Percentiles rank a stretch among this genome's conserved stretches.
Conservation (phyloP, 2,797 vertebrate species). For the Agapornis canus region DNA sequence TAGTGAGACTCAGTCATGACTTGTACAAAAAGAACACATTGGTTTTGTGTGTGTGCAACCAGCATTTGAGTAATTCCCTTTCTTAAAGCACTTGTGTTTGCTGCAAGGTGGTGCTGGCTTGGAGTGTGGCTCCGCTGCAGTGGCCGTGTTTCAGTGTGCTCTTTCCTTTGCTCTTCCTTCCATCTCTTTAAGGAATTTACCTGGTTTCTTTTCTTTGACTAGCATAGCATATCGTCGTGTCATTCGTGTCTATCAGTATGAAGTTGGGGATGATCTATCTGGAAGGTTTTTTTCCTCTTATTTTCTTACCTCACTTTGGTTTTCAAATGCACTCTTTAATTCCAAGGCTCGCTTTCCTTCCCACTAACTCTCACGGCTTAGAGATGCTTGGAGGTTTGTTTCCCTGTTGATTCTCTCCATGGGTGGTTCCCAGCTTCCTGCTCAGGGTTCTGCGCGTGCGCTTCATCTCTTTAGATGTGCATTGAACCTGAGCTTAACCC, state of each 20-base stretch:
- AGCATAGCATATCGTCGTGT: slow-evolving; percentile 97
- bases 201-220: slow-evolving; percentile 86
- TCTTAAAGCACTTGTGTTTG: background rate
- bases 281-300: slow-evolving; percentile 91
- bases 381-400: slow-evolving; percentile 64
- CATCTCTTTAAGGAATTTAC: slow-evolving; percentile 74
- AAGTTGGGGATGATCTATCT: slow-evolving; percentile 98
- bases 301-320: slow-evolving; percentile 81
- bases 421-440: slow-evolving; percentile 48
- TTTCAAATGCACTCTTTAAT: slow-evolving; percentile 79
- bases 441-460: background rate
- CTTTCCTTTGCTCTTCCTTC: slow-evolving; percentile 47
- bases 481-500: slow-evolving; percentile 47
- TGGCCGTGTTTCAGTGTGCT: slow-evolving; percentile 36
- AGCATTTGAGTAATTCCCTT: background rate
- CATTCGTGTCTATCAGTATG: slow-evolving; percentile 98
- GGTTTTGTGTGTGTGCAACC: background rate
- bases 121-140: slow-evolving; percentile 15
- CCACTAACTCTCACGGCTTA: slow-evolving; percentile 83
- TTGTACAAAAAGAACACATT: background rate
- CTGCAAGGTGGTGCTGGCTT: slow-evolving; percentile 36
- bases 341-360: slow-evolving; percentile 81
- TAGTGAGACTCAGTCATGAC: background rate
- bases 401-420: slow-evolving; percentile 11
- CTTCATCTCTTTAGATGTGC: slow-evolving; percentile 14